Evolutionary conservation across 2,888 invertebrate genomes (phyloP).

Genomic region (Hirtodrosophila trivittata): DNA sequence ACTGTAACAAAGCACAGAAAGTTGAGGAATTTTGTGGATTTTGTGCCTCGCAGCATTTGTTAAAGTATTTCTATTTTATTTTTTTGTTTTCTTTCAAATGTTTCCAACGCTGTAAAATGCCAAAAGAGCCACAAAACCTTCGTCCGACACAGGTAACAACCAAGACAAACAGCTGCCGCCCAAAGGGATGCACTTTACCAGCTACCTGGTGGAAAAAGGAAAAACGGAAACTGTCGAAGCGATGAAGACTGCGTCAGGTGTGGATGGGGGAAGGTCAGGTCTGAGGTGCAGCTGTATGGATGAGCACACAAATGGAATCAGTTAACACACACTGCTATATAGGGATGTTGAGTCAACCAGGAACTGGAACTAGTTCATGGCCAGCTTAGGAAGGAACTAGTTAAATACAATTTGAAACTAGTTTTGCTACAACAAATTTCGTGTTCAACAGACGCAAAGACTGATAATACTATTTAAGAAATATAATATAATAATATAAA

Average conservation of each 20-base stretch:
- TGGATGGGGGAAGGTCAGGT: constrained; percentile 11
- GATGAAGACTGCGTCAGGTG: background rate
- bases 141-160: constrained; percentile 39
- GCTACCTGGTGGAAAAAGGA: constrained; percentile 29
- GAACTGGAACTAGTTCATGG: constrained; percentile 51
- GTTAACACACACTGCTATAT: constrained; percentile 9
- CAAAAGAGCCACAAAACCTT: constrained; percentile 15
- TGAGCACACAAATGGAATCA: constrained; percentile 19
- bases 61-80: constrained; percentile 34
- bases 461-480: too few species aligned
- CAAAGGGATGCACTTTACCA: constrained; percentile 18
- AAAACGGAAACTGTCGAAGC: background rate
- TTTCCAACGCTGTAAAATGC: constrained; percentile 26
- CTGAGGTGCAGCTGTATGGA: constrained; percentile 39
- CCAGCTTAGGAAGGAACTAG: background rate
- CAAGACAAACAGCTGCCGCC: constrained; percentile 24
- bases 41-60: constrained; percentile 42
- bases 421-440: too few species aligned
- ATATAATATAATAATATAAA: too few species aligned
- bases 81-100: constrained; percentile 13
- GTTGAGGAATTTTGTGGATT: constrained; percentile 59
- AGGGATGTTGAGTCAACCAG: background rate
- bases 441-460: too few species aligned
- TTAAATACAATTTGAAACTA: constrained; percentile 6
- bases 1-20: constrained; percentile 44